Evolutionary conservation across 2,113 vertebrate genomes (phyloP).

Genomic region (Uria lomvia): DNA sequence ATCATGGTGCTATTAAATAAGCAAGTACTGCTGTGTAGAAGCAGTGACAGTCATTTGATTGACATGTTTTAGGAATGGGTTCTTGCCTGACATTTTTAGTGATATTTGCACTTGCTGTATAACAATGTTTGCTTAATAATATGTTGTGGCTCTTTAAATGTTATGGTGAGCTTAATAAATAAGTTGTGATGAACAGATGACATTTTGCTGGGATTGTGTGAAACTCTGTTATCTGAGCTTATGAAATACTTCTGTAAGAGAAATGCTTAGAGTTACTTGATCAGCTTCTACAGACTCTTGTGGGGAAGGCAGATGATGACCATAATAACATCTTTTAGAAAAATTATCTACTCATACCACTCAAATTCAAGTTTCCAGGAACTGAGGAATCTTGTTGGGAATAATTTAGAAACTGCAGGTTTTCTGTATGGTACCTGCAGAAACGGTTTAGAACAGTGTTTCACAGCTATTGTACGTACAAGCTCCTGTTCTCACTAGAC

Average conservation of each 20-base stretch:
- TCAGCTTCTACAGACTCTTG: background rate
- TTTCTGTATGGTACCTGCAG: background rate
- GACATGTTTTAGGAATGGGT: background rate
- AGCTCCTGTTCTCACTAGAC: background rate
- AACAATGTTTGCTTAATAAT: background rate
- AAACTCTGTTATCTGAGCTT: background rate
- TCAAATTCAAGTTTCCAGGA: background rate
- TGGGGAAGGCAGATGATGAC: background rate
- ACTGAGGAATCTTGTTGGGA: background rate
- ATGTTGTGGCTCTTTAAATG: background rate
- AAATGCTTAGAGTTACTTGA: background rate
- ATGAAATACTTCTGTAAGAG: background rate
- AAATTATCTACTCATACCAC: accelerated
- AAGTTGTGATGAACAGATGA: background rate
- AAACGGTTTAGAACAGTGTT: background rate
- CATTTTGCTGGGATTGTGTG: background rate
- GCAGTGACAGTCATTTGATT: background rate
- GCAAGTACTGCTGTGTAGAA: background rate
- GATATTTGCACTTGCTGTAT: background rate
- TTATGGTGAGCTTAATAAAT: background rate
- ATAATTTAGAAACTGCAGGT: background rate
- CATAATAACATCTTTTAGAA: background rate
- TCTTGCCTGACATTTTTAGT: background rate
- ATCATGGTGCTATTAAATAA: background rate
- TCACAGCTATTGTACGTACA: background rate